Conservation (phyloP, 1,140 invertebrate genomes). For the Drosophila quadrilineata region DNA sequence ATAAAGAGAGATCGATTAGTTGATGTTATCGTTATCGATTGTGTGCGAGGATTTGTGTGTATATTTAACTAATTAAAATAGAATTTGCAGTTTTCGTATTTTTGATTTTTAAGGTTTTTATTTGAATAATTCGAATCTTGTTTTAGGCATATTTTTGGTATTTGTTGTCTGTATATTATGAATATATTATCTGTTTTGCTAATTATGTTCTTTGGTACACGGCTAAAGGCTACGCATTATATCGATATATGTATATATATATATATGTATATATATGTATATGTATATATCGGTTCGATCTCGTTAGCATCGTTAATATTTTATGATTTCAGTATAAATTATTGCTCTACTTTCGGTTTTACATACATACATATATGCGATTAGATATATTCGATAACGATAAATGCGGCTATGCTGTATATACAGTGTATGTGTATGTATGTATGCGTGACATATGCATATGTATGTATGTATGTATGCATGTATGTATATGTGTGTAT, state of each 20-base stretch:
- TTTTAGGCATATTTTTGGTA: constrained; percentile 38
- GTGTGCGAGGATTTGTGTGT: constrained; percentile 28
- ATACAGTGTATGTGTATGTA: constrained; percentile 47
- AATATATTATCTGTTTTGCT: constrained; percentile 4
- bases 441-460: constrained; percentile 25
- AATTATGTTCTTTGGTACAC: constrained; percentile 65
- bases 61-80: constrained; percentile 77
- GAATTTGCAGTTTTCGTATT: constrained; percentile 38
- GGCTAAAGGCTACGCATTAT: constrained; percentile 74
- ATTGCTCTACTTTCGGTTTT: constrained; percentile 65
- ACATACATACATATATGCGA: constrained; percentile 12
- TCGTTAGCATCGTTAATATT: no score
- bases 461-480: constrained; percentile 9
- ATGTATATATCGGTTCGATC: constrained; percentile 30
- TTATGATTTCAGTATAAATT: constrained; percentile 46
- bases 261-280: constrained; percentile 37
- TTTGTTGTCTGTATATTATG: constrained; percentile 20
- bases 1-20: background rate
- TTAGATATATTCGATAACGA: constrained; percentile 33
- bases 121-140: constrained; percentile 48
- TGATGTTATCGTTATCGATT: background rate
- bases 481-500: constrained; percentile 17
- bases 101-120: constrained; percentile 14
- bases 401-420: constrained; percentile 53
- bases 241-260: constrained; percentile 19